Percentiles rank a stretch among this genome's conserved stretches.
Conservation (phyloP, 2,888 invertebrate species). For the Phalera bucephala region DNA sequence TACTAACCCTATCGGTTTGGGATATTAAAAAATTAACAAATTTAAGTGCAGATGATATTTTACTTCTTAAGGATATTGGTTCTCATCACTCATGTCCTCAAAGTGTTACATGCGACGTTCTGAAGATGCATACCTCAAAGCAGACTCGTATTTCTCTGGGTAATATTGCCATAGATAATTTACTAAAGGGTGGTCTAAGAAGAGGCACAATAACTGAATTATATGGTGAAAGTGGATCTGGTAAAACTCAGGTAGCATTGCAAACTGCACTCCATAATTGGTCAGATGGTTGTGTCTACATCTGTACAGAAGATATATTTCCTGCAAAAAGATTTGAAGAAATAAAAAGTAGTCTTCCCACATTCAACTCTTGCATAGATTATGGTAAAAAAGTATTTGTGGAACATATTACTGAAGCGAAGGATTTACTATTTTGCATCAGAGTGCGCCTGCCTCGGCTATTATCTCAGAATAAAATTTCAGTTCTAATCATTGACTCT, state of each 20-base stretch:
- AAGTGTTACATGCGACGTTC: conserved; percentile 38
- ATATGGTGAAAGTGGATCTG: conserved; percentile 90
- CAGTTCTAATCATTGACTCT: conserved; percentile 67
- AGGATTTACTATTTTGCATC: conserved; percentile 63
- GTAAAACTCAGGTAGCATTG: conserved; percentile 91
- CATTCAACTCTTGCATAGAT: conserved; percentile 31
- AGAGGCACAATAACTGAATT: conserved; percentile 89
- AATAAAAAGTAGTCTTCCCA: conserved; percentile 44
- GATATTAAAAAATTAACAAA: conserved; percentile 66
- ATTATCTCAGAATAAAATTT: conserved; percentile 44
- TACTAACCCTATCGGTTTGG: conserved; percentile 54
- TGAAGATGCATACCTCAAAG: conserved; percentile 32
- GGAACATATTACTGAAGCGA: conserved; percentile 67
- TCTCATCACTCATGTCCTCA: conserved; percentile 42
- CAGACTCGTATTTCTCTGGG: conserved; percentile 71
- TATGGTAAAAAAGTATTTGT: conserved; percentile 66
- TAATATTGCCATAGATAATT: conserved; percentile 82
- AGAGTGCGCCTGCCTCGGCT: conserved; percentile 62
- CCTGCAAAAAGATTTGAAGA: conserved; percentile 70
- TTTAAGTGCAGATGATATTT: conserved; percentile 53
- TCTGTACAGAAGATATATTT: conserved; percentile 90
- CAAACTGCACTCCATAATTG: conserved; percentile 87
- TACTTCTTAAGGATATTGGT: conserved; percentile 51
- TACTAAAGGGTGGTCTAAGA: conserved; percentile 87
- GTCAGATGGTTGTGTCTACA: conserved; percentile 83